phyloP scores from a whole-genome alignment of 2,888 invertebrate species.

The Yponomeuta sedellus region DNA sequence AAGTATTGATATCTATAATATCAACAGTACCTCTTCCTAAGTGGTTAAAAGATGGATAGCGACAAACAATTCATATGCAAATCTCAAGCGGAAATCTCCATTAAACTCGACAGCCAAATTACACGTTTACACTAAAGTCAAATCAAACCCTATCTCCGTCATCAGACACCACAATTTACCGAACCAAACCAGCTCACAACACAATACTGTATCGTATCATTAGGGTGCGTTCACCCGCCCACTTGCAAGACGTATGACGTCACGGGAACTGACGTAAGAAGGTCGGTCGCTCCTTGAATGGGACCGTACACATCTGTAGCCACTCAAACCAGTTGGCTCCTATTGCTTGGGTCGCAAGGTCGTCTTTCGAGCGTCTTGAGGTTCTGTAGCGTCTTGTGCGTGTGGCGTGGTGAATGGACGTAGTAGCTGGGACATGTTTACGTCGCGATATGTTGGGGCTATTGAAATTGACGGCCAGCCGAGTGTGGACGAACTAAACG shows the following conservation, averaged over 20 bases:
- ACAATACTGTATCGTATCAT: constrained; percentile 35
- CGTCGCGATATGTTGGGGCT: constrained; percentile 39
- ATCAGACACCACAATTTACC: constrained; percentile 29
- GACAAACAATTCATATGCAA: constrained; percentile 8
- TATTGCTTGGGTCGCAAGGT: background rate
- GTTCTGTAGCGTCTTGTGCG: constrained; percentile 16
- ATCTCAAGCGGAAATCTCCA: background rate
- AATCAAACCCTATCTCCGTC: constrained; percentile 50
- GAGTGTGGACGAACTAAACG: constrained; percentile 41
- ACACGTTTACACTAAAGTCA: constrained; percentile 34
- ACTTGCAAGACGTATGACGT: constrained; percentile 64
- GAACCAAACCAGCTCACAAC: constrained; percentile 53
- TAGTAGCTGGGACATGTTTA: constrained; percentile 44
- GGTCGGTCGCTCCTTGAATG: constrained; percentile 59
- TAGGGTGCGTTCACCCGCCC: constrained; percentile 56
- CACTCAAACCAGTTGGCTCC: background rate
- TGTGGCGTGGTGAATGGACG: constrained; percentile 57
- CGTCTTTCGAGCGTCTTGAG: constrained; percentile 28
- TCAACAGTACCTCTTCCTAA: no score
- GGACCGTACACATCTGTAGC: constrained; percentile 46
- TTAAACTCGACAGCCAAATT: constrained; percentile 33
- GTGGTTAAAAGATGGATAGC: background rate
- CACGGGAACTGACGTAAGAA: constrained; percentile 65
- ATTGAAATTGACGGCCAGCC: constrained; percentile 58
- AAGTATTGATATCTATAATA: no score